These are phyloP conservation scores for Agrotis puta DNA, from an alignment of 2,888 invertebrate species.

Conservation along the genomic window DNA sequence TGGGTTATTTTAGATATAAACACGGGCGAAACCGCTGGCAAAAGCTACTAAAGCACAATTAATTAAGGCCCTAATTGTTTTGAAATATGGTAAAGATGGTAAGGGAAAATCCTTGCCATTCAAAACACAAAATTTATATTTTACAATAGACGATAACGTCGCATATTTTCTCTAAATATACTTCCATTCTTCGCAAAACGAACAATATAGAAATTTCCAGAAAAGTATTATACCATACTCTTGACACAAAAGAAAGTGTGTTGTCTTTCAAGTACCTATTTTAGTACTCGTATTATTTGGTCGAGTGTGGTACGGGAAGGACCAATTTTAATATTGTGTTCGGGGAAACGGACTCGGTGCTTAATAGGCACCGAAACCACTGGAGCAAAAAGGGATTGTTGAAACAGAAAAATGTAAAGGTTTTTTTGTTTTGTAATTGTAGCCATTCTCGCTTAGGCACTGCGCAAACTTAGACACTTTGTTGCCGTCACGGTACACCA, in stretches of 20 bases:
- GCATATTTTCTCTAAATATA: slow-evolving; percentile 8
- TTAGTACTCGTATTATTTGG: slow-evolving; percentile 18
- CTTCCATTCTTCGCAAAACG: slow-evolving; percentile 7
- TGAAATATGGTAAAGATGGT: too few species aligned
- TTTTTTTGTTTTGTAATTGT: neutral
- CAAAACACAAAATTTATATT: neutral
- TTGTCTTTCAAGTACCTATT: slow-evolving; percentile 8
- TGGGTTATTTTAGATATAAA: too few species aligned
- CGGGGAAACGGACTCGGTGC: slow-evolving; percentile 13
- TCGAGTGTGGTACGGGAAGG: slow-evolving; percentile 15
- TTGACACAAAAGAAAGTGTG: slow-evolving; percentile 20
- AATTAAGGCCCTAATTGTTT: too few species aligned
- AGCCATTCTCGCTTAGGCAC: too few species aligned
- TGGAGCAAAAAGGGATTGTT: neutral
- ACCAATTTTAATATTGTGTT: slow-evolving; percentile 33
- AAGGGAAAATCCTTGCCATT: too few species aligned
- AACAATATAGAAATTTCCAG: slow-evolving; percentile 24
- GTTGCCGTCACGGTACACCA: too few species aligned
- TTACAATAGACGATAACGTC: slow-evolving; percentile 17
- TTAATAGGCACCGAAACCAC: slow-evolving; percentile 20
- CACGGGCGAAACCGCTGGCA: too few species aligned
- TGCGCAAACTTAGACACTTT: too few species aligned
- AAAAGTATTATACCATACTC: slow-evolving; percentile 6
- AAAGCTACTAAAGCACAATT: too few species aligned
- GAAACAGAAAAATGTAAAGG: neutral